These are phyloP conservation scores for Anarrhichthys ocellatus DNA, from an alignment of 2,113 vertebrate species.

Conservation along the genomic window DNA sequence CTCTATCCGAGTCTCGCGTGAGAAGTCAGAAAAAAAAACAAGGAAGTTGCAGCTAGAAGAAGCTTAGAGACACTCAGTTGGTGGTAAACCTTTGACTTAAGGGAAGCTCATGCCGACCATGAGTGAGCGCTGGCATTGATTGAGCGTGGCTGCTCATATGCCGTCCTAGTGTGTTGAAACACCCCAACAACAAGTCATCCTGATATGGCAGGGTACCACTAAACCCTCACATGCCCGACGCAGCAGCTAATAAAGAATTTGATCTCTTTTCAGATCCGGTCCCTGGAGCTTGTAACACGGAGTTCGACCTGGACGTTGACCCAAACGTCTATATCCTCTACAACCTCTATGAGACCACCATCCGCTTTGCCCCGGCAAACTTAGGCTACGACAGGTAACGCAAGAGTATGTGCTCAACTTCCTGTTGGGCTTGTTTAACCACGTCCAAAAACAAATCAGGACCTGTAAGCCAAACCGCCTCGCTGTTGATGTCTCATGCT, in stretches of 20 bases:
- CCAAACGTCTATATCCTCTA: constrained; percentile 92
- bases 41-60: background rate
- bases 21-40: constrained; percentile 1
- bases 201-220: constrained; percentile 1
- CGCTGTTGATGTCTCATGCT: background rate
- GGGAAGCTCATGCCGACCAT: constrained; percentile 6
- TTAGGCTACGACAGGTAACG: constrained; percentile 89
- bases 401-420: background rate
- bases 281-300: constrained; percentile 93
- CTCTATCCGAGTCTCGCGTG: background rate
- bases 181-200: background rate
- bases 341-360: constrained; percentile 87
- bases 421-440: constrained; percentile 28
- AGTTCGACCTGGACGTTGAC: constrained; percentile 89
- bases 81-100: background rate
- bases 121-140: background rate
- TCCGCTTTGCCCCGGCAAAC: constrained; percentile 93
- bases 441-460: background rate
- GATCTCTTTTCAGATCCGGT: constrained; percentile 87
- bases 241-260: background rate
- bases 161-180: background rate
- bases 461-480: background rate
- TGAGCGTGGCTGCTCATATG: background rate
- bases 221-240: background rate
- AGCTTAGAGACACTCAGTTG: background rate